A percentile compares a stretch with the other conserved stretches of the same genome.
phyloP scores from a whole-genome alignment of 53 echinoderm and acorn worm genomes.

The Holothuria leucospilota region DNA sequence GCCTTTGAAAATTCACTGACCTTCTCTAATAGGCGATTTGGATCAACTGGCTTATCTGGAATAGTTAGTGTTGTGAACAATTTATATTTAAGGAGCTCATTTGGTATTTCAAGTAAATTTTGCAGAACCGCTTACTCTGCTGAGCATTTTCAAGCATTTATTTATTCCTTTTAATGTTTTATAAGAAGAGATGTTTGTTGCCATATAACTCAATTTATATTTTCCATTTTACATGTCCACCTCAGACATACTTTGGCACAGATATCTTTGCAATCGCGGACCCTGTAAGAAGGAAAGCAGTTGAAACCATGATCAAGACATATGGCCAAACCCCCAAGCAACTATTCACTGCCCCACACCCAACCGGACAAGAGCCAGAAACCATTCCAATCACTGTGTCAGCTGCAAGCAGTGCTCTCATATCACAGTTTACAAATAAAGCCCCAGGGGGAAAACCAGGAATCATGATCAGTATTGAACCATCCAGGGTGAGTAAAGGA shows the following conservation, averaged over 20 bases:
- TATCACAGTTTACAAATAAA: constrained; percentile 44
- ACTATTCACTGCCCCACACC: constrained; percentile 84
- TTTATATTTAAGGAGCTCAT: no score
- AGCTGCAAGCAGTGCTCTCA: constrained; percentile 40
- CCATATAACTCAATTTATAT: no score
- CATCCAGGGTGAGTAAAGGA: constrained; percentile 3
- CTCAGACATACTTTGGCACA: constrained; percentile 95
- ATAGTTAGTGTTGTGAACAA: no score
- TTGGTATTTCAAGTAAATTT: no score
- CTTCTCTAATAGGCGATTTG: no score
- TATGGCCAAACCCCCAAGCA: constrained; percentile 98
- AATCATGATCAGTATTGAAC: constrained; percentile 30
- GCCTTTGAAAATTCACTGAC: no score
- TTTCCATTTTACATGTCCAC: neutral
- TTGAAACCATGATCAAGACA: constrained; percentile 99
- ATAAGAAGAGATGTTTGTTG: no score
- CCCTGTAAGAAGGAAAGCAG: constrained; percentile 73
- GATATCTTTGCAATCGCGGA: constrained; percentile 84
- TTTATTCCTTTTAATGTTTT: no score
- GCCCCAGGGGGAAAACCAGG: constrained; percentile 19
- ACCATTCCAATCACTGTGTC: constrained; percentile 15
- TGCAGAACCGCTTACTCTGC: no score
- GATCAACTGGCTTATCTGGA: no score
- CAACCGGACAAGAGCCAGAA: constrained; percentile 36
- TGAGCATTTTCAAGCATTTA: no score